Conservation (phyloP, 1,140 invertebrate genomes). For the Gonioctena quinquepunctata region DNA sequence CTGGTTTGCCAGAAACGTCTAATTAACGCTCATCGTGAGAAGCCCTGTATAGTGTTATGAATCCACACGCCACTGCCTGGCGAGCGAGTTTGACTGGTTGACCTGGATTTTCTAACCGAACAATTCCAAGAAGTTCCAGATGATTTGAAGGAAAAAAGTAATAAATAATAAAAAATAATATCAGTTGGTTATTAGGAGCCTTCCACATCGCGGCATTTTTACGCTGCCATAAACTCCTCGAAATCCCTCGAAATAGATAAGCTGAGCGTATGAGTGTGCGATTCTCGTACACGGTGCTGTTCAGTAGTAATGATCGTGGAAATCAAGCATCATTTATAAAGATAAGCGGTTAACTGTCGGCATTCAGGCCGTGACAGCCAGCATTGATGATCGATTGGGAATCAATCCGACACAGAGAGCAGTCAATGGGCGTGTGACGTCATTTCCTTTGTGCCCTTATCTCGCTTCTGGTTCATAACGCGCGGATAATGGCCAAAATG, state of each 20-base stretch:
- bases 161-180: no score
- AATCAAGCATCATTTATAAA: constrained; percentile 50
- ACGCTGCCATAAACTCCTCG: not conserved
- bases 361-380: constrained; percentile 41
- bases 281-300: not conserved
- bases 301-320: constrained; percentile 8
- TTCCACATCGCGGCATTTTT: not conserved
- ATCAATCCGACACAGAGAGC: constrained; percentile 52
- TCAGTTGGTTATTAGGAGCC: no score
- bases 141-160: no score
- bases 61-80: no score
- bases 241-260: not conserved
- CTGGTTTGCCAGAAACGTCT: no score
- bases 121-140: no score
- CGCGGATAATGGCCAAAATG: constrained; percentile 53
- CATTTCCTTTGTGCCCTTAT: constrained; percentile 55
- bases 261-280: not conserved
- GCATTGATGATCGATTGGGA: constrained; percentile 54
- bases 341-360: constrained; percentile 45
- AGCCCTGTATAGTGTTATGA: no score
- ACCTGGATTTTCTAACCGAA: no score
- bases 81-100: no score
- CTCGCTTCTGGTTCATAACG: constrained; percentile 55
- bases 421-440: constrained; percentile 55
- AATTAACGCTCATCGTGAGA: no score